Base-by-base conservation (phyloP, 2,113 vertebrate genomes). In the Atherinomorus stipes region DNA sequence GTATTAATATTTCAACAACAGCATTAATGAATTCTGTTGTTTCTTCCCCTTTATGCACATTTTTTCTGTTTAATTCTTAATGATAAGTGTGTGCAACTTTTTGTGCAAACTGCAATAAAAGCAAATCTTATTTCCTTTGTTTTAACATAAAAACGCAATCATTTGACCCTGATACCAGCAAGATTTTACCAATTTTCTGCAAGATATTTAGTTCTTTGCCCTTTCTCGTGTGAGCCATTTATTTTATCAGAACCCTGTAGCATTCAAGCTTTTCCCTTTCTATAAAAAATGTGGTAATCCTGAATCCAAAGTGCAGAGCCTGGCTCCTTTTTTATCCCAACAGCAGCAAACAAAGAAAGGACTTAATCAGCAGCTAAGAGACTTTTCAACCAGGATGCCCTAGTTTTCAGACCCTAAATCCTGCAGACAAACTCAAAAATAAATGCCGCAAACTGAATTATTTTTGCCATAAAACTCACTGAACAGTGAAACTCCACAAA, bases 401-500 rank as follows among this genome's bases (percentile, higher is more conserved):
- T 31, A 64, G 71, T 44, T 65, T 74, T 22, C 62, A 65, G 53
- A 65, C 44, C 47, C 53, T 18, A 8, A 56, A 42, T 31, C 57
- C 71, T 28, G 52, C 45, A 44, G 18, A 45, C n/a, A 38, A 38
- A 59, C 38, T 75, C 19, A 2, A 26, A 49, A 49, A 38, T 52
- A 50, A 64, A 57, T 1, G 3, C 28, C 28, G 40, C 31, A 7
- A 12, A 56, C 15, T 1, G 11, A 22, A 13, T 49, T 18, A 37
- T 23, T 49, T 44, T 31, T 25, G 10, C 18, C 18, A n/a, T 13
- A 11, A 68, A 63, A 67, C 15, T 7, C 7, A 51, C 4, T 3
- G 11, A 47, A 26, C n/a, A 18, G 38, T 38, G 42, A 63, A 57
- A 31, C 40, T 6, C 5, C 3, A 2, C 11, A 49, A 40, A 57